Evolutionary conservation across 2,888 invertebrate species (phyloP).

Genomic region (Tetramorium bicarinatum): DNA sequence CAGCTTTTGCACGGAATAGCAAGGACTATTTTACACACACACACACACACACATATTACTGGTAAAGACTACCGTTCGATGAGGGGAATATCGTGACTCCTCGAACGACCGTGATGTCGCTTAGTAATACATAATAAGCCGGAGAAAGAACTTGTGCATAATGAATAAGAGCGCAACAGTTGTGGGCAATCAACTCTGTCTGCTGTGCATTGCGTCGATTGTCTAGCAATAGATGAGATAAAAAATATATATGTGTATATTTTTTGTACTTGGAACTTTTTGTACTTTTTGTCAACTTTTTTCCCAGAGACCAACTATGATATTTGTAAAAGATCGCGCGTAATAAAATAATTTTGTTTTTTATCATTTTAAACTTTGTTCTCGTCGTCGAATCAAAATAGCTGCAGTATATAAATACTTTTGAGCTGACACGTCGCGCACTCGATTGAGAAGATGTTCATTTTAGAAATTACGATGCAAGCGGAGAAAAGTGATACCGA

Average conservation of each 20-base stretch:
- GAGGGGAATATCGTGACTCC: background rate
- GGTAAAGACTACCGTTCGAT: background rate
- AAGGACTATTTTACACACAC: background rate
- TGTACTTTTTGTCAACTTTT: no score
- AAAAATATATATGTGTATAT: background rate
- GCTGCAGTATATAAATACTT: background rate
- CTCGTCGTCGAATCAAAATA: background rate
- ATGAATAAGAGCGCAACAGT: conserved; percentile 38
- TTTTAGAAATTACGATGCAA: conserved; percentile 61
- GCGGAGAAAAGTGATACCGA: conserved; percentile 70
- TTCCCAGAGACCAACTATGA: background rate
- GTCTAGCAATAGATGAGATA: background rate
- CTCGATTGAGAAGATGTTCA: background rate
- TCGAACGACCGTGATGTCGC: background rate
- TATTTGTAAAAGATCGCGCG: background rate
- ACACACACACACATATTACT: no score
- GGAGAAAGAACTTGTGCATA: conserved; percentile 6
- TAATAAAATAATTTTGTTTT: conserved; percentile 11
- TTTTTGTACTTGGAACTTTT: background rate
- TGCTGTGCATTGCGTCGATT: background rate
- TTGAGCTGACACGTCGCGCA: background rate
- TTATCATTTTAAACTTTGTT: background rate
- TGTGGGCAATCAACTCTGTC: background rate
- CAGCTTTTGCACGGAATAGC: background rate
- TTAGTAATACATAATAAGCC: background rate